A percentile compares a stretch with the other conserved stretches of the same genome.
phyloP scores from a whole-genome alignment of 2,888 invertebrate species.

The Protonemura montana region DNA sequence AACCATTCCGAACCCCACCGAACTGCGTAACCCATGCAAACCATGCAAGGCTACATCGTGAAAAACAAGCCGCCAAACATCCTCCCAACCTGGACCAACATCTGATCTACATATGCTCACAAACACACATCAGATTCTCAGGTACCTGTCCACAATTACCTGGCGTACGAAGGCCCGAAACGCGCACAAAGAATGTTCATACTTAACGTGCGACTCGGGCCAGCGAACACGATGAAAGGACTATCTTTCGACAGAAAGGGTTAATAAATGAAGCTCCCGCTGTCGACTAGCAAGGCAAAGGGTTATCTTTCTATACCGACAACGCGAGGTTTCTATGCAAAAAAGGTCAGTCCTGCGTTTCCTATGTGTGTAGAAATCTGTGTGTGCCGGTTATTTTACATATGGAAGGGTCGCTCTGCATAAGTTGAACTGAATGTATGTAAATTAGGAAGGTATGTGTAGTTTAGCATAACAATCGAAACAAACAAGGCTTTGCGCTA shows the following conservation, averaged over 20 bases:
- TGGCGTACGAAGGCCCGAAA: not conserved
- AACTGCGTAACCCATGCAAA: too few species aligned
- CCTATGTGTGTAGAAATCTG: not conserved
- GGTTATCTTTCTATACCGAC: not conserved
- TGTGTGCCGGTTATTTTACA: not conserved
- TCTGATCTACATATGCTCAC: slow-evolving; percentile 14
- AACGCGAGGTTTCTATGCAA: slow-evolving; percentile 17
- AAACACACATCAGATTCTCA: slow-evolving; percentile 7
- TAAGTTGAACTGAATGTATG: slow-evolving; percentile 30
- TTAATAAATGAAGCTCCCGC: not conserved
- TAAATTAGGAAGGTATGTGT: slow-evolving; percentile 32
- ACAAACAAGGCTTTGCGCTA: slow-evolving; percentile 24
- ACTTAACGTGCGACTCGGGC: slow-evolving; percentile 43
- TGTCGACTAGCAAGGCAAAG: not conserved
- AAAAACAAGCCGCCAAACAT: not conserved
- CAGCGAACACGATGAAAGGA: slow-evolving; percentile 32
- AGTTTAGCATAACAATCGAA: slow-evolving; percentile 34
- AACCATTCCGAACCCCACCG: too few species aligned
- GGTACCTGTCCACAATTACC: slow-evolving; percentile 2
- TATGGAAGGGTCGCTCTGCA: slow-evolving; percentile 22
- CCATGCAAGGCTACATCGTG: not conserved
- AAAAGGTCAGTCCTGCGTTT: not conserved
- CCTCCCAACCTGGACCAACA: not conserved
- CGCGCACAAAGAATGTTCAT: slow-evolving; percentile 42
- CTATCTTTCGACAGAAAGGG: not conserved